A percentile compares a stretch with the other conserved stretches of the same genome.
Conservation (phyloP, 2,113 vertebrate species). For the Rhynchopsitta pachyrhyncha region DNA sequence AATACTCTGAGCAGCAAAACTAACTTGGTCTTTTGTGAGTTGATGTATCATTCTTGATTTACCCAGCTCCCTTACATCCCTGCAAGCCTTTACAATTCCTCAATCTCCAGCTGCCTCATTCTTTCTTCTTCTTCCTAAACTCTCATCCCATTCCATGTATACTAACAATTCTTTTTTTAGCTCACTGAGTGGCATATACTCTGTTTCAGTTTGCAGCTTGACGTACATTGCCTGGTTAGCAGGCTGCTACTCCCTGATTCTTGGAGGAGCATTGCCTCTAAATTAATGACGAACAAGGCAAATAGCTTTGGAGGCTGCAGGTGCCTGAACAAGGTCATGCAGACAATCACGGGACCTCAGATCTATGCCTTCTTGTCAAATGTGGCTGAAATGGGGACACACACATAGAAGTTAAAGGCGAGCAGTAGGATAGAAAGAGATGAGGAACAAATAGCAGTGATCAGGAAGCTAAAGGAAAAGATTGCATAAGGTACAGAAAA, state of each 20-base stretch:
- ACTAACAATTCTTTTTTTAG: neutral
- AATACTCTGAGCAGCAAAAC: neutral
- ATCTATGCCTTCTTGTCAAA: neutral
- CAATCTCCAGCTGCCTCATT: neutral
- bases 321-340: rapidly evolving
- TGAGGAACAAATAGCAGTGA: neutral
- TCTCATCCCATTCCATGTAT: neutral
- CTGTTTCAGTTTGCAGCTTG: neutral
- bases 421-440: neutral
- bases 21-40: neutral
- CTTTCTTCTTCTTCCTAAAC: neutral
- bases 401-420: neutral
- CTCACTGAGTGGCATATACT: neutral
- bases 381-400: neutral
- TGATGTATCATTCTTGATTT: neutral
- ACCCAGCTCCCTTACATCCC: neutral
- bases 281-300: neutral
- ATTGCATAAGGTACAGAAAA: neutral
- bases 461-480: neutral
- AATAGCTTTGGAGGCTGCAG: neutral
- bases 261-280: neutral
- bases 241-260: neutral
- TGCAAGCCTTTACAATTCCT: neutral
- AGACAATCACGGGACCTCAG: neutral
- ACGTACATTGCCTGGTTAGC: rapidly evolving